These are phyloP conservation scores for Macquaria ambigua DNA, from an alignment of 2,113 vertebrate genomes.

Conservation along the genomic window DNA sequence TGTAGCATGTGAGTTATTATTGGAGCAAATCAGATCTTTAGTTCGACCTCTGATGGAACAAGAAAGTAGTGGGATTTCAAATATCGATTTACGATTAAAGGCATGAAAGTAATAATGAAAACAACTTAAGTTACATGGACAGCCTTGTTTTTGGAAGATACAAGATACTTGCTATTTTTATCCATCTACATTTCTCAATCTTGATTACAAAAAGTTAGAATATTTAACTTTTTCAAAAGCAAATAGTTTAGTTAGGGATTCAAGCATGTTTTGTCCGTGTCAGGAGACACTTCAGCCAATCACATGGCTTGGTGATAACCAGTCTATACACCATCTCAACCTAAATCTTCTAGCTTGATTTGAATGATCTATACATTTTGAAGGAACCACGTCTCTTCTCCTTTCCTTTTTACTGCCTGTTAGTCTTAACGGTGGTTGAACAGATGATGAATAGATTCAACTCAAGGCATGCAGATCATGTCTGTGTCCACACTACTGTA, in stretches of 20 bases:
- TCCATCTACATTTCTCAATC: neutral
- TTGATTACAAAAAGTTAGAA: neutral
- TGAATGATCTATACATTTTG: neutral
- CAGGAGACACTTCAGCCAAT: neutral
- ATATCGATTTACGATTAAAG: neutral
- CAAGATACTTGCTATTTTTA: neutral
- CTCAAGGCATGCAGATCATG: slow-evolving; percentile 23
- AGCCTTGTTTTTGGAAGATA: neutral
- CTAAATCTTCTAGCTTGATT: neutral
- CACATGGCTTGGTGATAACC: neutral
- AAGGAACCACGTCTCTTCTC: neutral
- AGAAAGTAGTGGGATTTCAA: neutral
- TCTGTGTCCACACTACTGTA: slow-evolving; percentile 5
- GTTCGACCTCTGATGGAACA: slow-evolving; percentile 30
- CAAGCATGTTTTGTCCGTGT: neutral
- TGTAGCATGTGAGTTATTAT: slow-evolving; percentile 30
- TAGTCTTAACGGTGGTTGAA: neutral
- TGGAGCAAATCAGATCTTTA: slow-evolving; percentile 17
- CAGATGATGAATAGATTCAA: slow-evolving; percentile 18
- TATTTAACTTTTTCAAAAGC: neutral
- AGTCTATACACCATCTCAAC: neutral
- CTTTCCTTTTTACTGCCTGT: slow-evolving; percentile 5
- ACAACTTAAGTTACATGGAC: neutral
- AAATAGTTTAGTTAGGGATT: neutral
- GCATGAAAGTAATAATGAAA: neutral